Percentiles rank a stretch among this genome's conserved stretches.
phyloP scores from a whole-genome alignment of 2,888 invertebrate genomes.

The Amphipyra tragopoginis region DNA sequence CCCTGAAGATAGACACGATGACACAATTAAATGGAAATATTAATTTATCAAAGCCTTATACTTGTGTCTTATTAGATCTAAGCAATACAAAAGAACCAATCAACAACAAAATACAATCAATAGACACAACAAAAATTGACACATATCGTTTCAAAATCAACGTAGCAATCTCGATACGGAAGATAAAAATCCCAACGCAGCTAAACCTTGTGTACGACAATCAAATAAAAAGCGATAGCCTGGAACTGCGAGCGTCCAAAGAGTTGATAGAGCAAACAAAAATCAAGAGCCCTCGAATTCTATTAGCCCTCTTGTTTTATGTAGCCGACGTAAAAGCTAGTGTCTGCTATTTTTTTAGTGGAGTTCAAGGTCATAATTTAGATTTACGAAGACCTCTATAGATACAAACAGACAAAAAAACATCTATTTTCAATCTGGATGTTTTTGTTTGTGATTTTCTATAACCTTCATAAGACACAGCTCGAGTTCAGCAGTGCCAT shows the following conservation, averaged over 20 bases:
- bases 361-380: not conserved
- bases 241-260: conserved; percentile 15
- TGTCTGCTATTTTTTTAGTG: not conserved
- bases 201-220: conserved; percentile 29
- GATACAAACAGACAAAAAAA: no score
- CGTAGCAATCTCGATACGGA: conserved; percentile 8
- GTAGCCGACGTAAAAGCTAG: not conserved
- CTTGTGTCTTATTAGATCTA: no score
- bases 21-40: no score
- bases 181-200: conserved; percentile 23
- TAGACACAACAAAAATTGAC: not conserved
- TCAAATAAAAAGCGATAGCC: conserved; percentile 35
- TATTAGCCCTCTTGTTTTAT: conserved; percentile 29
- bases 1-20: no score
- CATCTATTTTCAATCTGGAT: no score
- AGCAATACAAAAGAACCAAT: no score
- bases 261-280: conserved; percentile 39
- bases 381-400: not conserved
- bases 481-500: no score
- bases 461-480: no score
- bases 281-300: conserved; percentile 26
- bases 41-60: no score
- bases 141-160: conserved; percentile 18
- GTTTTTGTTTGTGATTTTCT: no score
- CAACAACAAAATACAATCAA: not conserved